A percentile compares a stretch with the other conserved stretches of the same genome.
Evolutionary conservation across 2,113 vertebrate species (phyloP).

Genomic region (Sus scrofa): T2T-Sscrofa CM000820.6:41453001-41453500

Average conservation of each 20-base stretch:
- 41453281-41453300: background rate
- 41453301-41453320: background rate
- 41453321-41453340: background rate
- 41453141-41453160: background rate
- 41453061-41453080: rapidly evolving
- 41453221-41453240: background rate
- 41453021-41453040: background rate
- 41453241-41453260: background rate
- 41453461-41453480: background rate
- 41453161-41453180: background rate
- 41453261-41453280: background rate
- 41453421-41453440: background rate
- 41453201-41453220: background rate
- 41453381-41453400: background rate
- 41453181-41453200: background rate
- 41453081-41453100: background rate
- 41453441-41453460: background rate
- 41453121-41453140: background rate
- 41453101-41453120: background rate
- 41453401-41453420: too few species aligned
- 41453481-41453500: background rate
- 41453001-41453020: background rate
- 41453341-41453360: background rate
- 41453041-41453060: background rate
- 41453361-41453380: background rate